These are phyloP conservation scores for Dufourea novaeangliae DNA, from an alignment of 1,140 invertebrate species.

Conservation along the genomic window DNA sequence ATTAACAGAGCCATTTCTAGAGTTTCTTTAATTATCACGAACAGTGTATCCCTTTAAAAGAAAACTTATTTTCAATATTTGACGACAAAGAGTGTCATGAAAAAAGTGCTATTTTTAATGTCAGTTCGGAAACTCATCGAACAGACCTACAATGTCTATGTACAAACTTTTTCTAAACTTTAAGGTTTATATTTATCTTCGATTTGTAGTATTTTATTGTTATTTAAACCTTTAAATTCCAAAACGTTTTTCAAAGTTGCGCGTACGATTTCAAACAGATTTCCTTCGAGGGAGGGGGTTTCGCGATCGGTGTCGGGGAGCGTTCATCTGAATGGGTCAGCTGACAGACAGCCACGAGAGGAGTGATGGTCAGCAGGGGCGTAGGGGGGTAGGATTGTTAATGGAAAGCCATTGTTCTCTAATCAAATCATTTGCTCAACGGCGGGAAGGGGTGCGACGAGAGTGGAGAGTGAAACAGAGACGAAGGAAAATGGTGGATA, in stretches of 20 bases:
- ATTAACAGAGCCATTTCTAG: no score
- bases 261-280: conserved; percentile 59
- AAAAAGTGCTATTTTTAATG: no score
- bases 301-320: conserved; percentile 28
- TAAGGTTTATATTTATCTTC: no score
- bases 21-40: no score
- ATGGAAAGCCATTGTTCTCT: conserved; percentile 81
- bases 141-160: no score
- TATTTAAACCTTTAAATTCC: not conserved
- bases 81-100: no score
- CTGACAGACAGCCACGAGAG: conserved; percentile 72
- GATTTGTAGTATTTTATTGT: no score
- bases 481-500: conserved; percentile 39
- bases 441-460: conserved; percentile 53
- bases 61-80: no score
- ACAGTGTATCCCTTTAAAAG: no score
- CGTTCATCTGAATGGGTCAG: conserved; percentile 62
- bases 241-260: not conserved
- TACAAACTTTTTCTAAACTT: no score
- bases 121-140: no score
- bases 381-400: conserved; percentile 70
- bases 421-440: conserved; percentile 80
- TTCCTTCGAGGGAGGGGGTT: conserved; percentile 35
- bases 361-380: conserved; percentile 46
- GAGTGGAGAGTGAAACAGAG: conserved; percentile 27